Evolutionary conservation across 2,113 vertebrate species (phyloP).

Genomic region (Hydropotes inermis): DNA sequence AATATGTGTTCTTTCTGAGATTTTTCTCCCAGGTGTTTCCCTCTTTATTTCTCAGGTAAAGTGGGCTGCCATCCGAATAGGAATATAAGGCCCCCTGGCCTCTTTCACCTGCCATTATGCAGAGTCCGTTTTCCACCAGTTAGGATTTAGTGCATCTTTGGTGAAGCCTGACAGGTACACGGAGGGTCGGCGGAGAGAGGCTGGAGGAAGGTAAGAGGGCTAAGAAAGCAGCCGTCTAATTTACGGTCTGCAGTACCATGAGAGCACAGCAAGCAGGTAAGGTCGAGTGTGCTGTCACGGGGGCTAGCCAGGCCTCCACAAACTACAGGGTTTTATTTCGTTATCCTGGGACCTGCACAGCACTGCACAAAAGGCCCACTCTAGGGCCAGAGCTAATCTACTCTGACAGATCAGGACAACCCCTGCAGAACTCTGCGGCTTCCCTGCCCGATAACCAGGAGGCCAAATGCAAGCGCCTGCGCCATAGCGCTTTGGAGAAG

Average conservation of each 20-base stretch:
- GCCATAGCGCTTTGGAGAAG: background rate
- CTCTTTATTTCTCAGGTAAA: background rate
- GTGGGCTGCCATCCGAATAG: constrained; percentile 58
- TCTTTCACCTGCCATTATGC: constrained; percentile 64
- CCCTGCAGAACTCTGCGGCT: no score
- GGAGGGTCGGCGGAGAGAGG: constrained; percentile 71
- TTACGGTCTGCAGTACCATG: constrained; percentile 72
- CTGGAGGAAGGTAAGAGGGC: constrained; percentile 58
- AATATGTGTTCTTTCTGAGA: background rate
- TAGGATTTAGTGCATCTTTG: constrained; percentile 80
- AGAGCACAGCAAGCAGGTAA: constrained; percentile 76
- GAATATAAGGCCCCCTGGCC: constrained; percentile 42
- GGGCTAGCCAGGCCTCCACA: background rate
- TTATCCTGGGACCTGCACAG: background rate
- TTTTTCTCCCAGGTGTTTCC: background rate
- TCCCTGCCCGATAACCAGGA: background rate
- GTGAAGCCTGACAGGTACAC: constrained; percentile 81
- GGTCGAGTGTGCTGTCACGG: constrained; percentile 43
- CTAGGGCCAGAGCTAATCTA: background rate
- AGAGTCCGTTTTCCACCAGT: constrained; percentile 72
- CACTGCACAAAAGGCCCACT: background rate
- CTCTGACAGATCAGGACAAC: background rate
- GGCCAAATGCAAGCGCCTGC: accelerated
- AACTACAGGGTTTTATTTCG: background rate
- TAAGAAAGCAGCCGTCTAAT: constrained; percentile 72